Evolutionary conservation across 2,113 vertebrate species (phyloP).

Genomic region (Campylomormyrus numenius): DNA sequence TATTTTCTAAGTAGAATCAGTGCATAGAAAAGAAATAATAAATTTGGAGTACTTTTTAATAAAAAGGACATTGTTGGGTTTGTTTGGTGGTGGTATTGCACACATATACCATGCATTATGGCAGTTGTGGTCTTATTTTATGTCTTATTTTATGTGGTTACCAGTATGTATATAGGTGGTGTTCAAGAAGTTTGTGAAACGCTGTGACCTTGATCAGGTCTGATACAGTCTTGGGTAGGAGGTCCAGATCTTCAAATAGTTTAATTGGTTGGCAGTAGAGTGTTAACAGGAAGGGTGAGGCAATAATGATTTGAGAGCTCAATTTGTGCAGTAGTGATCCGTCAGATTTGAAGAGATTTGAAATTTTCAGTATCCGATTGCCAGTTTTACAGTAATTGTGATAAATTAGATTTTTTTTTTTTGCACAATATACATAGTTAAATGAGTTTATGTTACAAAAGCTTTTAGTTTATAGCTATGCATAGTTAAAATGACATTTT

Average conservation of each 20-base stretch:
- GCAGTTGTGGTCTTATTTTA: not conserved
- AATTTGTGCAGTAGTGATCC: not conserved
- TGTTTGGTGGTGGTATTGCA: not conserved
- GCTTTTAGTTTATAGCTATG: too few relatives aligned
- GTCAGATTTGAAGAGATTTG: not conserved
- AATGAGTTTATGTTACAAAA: not conserved
- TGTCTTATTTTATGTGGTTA: not conserved
- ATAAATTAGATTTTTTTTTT: not conserved
- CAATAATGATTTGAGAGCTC: not conserved
- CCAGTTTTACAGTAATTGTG: not conserved
- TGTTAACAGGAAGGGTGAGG: not conserved
- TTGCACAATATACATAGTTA: not conserved
- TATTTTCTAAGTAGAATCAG: not conserved
- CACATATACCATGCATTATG: not conserved
- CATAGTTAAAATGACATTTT: too few relatives aligned
- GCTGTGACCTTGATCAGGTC: not conserved
- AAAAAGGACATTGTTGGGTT: not conserved
- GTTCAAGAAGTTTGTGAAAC: not conserved
- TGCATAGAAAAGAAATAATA: too few relatives aligned
- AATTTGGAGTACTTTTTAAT: not conserved
- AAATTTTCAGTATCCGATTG: not conserved
- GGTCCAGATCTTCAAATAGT: not conserved
- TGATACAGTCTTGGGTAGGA: not conserved
- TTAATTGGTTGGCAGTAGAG: not conserved
- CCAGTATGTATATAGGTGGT: not conserved